These are phyloP conservation scores for Dipodomys spectabilis DNA, from an alignment of 2,113 vertebrate genomes.

Conservation along the genomic window DNA sequence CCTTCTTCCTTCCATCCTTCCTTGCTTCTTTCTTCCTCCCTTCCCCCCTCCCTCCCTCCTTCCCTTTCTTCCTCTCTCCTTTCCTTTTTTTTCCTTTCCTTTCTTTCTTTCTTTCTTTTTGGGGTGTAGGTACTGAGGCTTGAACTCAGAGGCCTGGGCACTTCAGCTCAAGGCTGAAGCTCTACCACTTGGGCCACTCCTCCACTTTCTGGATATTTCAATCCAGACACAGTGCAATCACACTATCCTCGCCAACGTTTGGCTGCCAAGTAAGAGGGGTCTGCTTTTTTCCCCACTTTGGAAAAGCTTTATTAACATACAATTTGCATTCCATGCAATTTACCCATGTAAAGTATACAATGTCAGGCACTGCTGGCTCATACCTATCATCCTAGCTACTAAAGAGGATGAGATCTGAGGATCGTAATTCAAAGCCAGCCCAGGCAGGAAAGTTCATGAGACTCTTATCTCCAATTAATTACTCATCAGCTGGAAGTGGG, in stretches of 20 bases:
- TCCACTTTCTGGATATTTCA: background rate
- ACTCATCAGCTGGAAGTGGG: no score
- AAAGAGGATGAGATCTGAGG: no score
- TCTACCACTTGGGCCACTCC: no score
- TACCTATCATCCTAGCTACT: no score
- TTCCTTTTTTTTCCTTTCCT: background rate
- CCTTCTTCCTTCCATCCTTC: background rate
- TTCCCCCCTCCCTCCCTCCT: background rate
- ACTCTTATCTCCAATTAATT: no score
- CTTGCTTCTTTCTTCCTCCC: background rate
- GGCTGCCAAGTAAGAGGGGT: background rate
- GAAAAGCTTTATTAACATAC: background rate
- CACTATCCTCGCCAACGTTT: fast-evolving
- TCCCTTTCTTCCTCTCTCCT: background rate
- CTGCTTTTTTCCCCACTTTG: background rate
- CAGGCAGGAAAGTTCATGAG: no score
- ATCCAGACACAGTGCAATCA: background rate
- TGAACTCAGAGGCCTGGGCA: background rate
- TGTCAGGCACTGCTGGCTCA: background rate
- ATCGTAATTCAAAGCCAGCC: no score
- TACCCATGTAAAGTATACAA: background rate
- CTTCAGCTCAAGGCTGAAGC: no score
- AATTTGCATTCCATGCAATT: background rate
- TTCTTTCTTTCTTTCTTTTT: background rate
- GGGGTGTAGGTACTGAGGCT: background rate